Base-by-base conservation (phyloP, 2,888 invertebrate species). In the Mesorhabditis belari region DNA sequence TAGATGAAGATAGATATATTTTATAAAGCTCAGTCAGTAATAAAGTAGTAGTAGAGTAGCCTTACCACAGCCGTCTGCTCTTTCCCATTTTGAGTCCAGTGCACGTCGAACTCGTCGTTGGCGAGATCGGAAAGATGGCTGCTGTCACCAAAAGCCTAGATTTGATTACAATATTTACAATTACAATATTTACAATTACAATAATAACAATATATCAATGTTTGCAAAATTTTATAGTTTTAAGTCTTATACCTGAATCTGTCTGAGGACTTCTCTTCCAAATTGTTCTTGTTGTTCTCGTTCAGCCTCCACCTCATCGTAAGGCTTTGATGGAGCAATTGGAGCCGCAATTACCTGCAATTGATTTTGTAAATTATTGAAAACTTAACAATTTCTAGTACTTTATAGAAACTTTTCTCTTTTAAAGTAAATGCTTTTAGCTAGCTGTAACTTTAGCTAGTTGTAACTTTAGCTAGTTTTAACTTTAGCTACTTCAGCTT, bases 81-180 rank as follows among this genome's bases (percentile, higher is more conserved):
- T 55, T 55, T 57, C 21, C 58, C 64, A 3, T 66, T 55, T 23
- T 60, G 63, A 9, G 79, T 77, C 79, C 79, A 79, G 58, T 76
- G 74, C 5, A 79, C 79, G 64, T 79, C 79, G 59, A 79, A 79
- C 57, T 79, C 79, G 59, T 79, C 79, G 59, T 79, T 74, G 6
- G 79, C 79, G 5, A 35, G 44, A 35, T 35, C 44, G 44, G 44
- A 35, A 1, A 35, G 2, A 35, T 35, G 44, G 44, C 44, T n/a
- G n/a, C 74, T 71, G 58, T 74, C 79, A n/a, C 79, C 79, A 44
- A 79, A 80, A 21, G 79, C 75, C 59, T 77, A 76, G 49, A 79
- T 77, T 56, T 68, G 68, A 53, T n/a, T n/a, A n/a, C n/a, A n/a
- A n/a, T n/a, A n/a, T n/a, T n/a, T n/a, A n/a, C n/a, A n/a, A n/a